Conservation (phyloP, 92 coral and sea anemone species). For the Parazoanthus atlanticus region DNA sequence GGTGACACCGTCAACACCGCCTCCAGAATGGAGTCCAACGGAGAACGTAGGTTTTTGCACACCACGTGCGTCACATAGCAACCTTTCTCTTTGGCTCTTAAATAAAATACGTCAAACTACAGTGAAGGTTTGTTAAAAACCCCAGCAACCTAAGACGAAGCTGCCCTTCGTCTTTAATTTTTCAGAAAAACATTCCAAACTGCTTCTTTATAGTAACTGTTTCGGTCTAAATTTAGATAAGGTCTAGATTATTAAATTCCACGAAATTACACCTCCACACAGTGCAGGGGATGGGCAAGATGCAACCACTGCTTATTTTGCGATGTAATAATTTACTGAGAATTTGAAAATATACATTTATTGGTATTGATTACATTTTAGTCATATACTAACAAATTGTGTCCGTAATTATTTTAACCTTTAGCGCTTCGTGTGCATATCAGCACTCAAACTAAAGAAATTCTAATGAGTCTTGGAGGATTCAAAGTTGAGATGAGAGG, state of each 20-base stretch:
- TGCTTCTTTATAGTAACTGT: background rate
- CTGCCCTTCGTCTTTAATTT: background rate
- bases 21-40: slow-evolving; percentile 94
- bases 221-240: too few species aligned
- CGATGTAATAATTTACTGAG: too few species aligned
- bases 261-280: too few species aligned
- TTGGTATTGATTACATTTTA: background rate
- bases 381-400: too few species aligned
- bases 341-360: too few species aligned
- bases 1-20: slow-evolving; percentile 98
- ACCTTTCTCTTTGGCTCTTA: background rate
- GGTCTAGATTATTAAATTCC: background rate
- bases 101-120: background rate
- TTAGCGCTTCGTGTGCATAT: slow-evolving; percentile 56
- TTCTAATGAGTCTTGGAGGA: slow-evolving; percentile 48
- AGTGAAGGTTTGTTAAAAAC: too few species aligned
- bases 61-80: background rate
- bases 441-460: slow-evolving; percentile 52
- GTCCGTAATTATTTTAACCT: background rate
- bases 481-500: slow-evolving; percentile 51
- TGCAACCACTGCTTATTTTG: background rate
- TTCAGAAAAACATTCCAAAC: background rate
- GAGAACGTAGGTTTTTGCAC: slow-evolving; percentile 73
- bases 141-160: background rate
- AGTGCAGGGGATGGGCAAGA: background rate